Evolutionary conservation across 2,888 invertebrate species (phyloP), one percentile per base, ranked within the genome.

Genomic region (Zygaena filipendulae): DNA sequence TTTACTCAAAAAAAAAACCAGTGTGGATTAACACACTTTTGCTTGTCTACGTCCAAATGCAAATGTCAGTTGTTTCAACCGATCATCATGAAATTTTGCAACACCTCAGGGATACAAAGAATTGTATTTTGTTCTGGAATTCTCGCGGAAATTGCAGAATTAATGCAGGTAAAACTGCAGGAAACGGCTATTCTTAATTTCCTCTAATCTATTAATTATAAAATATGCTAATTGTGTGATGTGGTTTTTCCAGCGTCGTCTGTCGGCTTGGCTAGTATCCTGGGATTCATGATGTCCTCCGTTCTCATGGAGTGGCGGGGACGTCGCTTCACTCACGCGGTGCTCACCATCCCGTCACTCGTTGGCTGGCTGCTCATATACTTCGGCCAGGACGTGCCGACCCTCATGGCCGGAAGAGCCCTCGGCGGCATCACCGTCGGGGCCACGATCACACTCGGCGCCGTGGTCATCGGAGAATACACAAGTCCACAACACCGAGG

Each of bases 401-500:
- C 39, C 1, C 45, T 70, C 1, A 42, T 63, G 27, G 32, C 49
- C 2, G 66, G 55, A 2, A 49, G 69, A 27, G 12, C 51, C 1
- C 23, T 63, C 1, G 42, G 50, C 2, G 69, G 67, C 0, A 19
- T 67, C 3, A 44, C 59, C 0, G 45, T 49, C 1, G 58, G 55
- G 13, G 51, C 48, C 0, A 52, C 56, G 0, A 44, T 54, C 0
- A 40, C 50, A 0, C 32, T 67, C 6, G 63, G 62, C 28, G 59
- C 63, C 1, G 48, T 70, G 0, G 48, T 60, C 2, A 59, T 71
- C 1, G 66, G 68, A 23, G 71, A 71, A 38, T 69, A 61, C 26
- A 49, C 54, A 0, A 47, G 52, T n/a, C 69, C 70, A 1, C 43
- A 45, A 11, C 46, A 61, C 23, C 47, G 71, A 36, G 67, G 66